Percentiles rank a stretch among this genome's conserved stretches.
Evolutionary conservation across 1,140 invertebrate genomes (phyloP).

Genomic region (Amyelois transitella): DNA sequence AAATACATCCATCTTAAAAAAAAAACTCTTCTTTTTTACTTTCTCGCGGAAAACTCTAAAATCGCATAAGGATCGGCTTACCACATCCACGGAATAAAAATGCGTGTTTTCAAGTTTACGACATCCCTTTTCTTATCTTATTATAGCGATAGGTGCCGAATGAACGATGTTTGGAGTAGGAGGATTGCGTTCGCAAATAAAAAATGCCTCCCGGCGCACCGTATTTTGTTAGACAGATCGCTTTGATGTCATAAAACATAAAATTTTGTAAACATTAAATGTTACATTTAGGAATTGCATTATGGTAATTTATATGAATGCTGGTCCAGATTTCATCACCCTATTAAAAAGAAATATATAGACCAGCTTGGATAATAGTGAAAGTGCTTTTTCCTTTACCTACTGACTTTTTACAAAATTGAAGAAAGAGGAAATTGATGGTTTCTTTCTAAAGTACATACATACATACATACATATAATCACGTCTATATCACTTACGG

Average conservation of each 20-base stretch:
- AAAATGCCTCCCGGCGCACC: conserved; percentile 9
- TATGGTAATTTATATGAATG: too few species aligned
- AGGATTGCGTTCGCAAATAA: conserved; percentile 14
- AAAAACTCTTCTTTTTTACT: not conserved
- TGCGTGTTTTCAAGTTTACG: conserved; percentile 58
- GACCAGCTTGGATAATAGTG: too few species aligned
- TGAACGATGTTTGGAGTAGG: conserved; percentile 19
- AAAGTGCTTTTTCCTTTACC: too few species aligned
- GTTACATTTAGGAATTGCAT: not conserved
- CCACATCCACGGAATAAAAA: conserved; percentile 38
- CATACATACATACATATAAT: too few species aligned
- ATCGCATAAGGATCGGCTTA: conserved; percentile 7
- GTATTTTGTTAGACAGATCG: conserved; percentile 5
- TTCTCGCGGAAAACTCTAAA: not conserved
- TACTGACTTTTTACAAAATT: too few species aligned
- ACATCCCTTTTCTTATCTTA: conserved; percentile 58
- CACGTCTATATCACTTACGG: too few species aligned
- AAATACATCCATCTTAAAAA: not conserved
- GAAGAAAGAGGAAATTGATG: too few species aligned
- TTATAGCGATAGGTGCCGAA: conserved; percentile 53
- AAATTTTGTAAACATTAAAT: not conserved
- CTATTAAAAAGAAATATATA: too few species aligned
- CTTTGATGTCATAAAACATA: not conserved
- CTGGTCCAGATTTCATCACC: too few species aligned
- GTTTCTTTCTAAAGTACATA: too few species aligned